phyloP scores from a whole-genome alignment of 2,113 vertebrate species.

The Takifugu bimaculatus region DNA sequence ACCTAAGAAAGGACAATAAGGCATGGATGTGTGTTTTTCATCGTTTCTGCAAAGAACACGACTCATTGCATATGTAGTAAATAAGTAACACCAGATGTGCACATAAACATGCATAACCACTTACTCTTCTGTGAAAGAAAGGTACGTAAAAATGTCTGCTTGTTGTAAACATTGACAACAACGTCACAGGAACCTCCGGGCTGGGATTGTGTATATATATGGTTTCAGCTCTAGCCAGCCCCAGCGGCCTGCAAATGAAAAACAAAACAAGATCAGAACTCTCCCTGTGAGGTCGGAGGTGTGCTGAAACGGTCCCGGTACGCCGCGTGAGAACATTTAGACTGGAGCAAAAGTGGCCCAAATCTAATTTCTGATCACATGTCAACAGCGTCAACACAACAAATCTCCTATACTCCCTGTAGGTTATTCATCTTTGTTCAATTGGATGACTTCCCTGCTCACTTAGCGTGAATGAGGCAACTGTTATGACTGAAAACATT shows the following conservation, averaged over 20 bases:
- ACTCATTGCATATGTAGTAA: not conserved
- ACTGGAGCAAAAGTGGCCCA: not conserved
- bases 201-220: conserved; percentile 92
- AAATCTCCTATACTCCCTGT: too few relatives aligned
- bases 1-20: conserved; percentile 72
- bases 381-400: not conserved
- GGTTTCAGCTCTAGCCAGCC: conserved; percentile 88
- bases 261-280: conserved; percentile 16
- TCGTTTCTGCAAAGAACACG: not conserved
- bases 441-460: too few relatives aligned
- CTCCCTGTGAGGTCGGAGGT: not conserved
- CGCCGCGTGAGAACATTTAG: not conserved
- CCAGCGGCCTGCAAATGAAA: conserved; percentile 78
- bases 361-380: not conserved
- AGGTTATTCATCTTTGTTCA: too few relatives aligned
- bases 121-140: conserved; percentile 90
- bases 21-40: conserved; percentile 3
- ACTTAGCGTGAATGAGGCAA: too few relatives aligned
- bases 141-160: conserved; percentile 94
- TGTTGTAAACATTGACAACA: conserved; percentile 92
- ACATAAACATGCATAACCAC: conserved; percentile 32
- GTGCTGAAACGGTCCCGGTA: too few relatives aligned
- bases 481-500: not conserved
- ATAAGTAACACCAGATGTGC: not conserved
- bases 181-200: conserved; percentile 86